Evolutionary conservation across 2,888 invertebrate species (phyloP), one percentile per base, ranked within the genome.

Genomic region (Limenitis camilla): DNA sequence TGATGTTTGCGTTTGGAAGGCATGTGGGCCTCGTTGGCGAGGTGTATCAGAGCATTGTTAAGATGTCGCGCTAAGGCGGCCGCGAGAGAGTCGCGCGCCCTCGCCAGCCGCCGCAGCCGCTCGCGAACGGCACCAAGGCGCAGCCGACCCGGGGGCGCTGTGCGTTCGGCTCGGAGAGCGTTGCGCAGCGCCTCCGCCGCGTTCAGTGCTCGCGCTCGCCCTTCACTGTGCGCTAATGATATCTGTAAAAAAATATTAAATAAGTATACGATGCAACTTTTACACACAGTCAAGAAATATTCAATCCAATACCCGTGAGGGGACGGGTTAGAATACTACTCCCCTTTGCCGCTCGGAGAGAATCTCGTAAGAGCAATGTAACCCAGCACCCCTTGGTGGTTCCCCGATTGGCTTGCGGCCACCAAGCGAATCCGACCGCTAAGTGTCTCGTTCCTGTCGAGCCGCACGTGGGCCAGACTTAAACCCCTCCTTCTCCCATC

Each of bases 21-120:
- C 52, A 58, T 50, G 94, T 59, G 92, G 92, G 85, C 86, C 69
- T 86, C 89, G 74, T 90, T 90, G 48, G 91, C 97, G 86, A 97
- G 92, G 83, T 98, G 97, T 68, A 97, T 96, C 65, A 99, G 96
- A 47, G 96, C 89, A 86, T 98, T 98, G 76, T 97, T 97, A 46
- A 99, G 89, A 78, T 98, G 97, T 19, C 97, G 91, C 55, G 94
- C 93, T 49, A 98, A 91, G 40, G 93, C 92, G 51, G 66, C 67
- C 33, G 95, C 93, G n/a, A 76, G 69, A 60, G 69, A 65, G 52
- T 80, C 80, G 1, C 64, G 63, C n/a, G 80, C 77, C 60, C 80
- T 76, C 55, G 65, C 59, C 55, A 81, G 68, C 2, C 76, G 68
- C 50, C 78, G 69, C 68, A 80, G 65, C 49, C 79, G 71, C 66